phyloP scores from a whole-genome alignment of 2,888 invertebrate genomes.

The Epinotia ramella region DNA sequence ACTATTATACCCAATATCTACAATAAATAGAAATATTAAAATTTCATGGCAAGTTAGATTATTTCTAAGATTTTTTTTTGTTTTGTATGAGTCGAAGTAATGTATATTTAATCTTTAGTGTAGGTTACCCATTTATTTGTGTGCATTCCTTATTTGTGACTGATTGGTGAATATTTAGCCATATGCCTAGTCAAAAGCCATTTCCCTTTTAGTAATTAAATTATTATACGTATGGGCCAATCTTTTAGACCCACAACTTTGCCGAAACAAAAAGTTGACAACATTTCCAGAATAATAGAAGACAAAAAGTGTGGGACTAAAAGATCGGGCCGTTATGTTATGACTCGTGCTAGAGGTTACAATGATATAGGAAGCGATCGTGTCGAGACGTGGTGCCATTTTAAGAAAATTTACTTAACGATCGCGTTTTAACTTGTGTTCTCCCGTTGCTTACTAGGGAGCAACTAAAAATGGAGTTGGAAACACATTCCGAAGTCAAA shows the following conservation, averaged over 20 bases:
- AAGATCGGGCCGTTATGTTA: no score
- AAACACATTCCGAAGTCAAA: no score
- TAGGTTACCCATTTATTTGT: constrained; percentile 2
- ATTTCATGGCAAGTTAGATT: not conserved
- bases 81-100: no score
- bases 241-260: not conserved
- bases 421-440: no score
- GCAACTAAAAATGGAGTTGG: no score
- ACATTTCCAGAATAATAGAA: not conserved
- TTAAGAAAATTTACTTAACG: no score
- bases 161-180: constrained; percentile 34
- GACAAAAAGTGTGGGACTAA: no score
- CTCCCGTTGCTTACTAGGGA: no score
- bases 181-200: constrained; percentile 40
- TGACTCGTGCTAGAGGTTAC: no score
- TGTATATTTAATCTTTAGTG: not conserved
- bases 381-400: no score
- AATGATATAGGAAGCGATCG: no score
- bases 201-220: constrained; percentile 1
- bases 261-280: not conserved
- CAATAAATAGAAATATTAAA: not conserved
- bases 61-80: not conserved
- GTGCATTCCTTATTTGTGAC: constrained; percentile 39
- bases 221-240: not conserved
- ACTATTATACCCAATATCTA: not conserved